A percentile compares a stretch with the other conserved stretches of the same genome.
phyloP scores from a whole-genome alignment of 2,888 invertebrate species.

The Andricus quercusramuli region DNA sequence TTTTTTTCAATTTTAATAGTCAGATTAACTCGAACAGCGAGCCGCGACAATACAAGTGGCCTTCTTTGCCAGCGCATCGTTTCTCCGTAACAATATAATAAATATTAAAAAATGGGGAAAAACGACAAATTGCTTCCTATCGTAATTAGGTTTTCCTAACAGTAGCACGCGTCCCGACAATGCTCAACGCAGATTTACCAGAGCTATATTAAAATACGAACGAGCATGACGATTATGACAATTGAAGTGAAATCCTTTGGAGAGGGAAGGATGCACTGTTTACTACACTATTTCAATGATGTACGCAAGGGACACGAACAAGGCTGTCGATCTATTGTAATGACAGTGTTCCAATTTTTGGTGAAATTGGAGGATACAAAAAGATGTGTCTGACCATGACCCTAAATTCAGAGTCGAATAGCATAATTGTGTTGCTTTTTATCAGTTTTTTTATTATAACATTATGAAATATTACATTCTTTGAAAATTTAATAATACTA shows the following conservation, averaged over 20 bases:
- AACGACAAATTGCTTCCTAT: conserved; percentile 31
- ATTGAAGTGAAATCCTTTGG: not conserved
- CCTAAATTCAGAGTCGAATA: not conserved
- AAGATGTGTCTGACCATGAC: not conserved
- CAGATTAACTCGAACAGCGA: not conserved
- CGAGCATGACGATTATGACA: not conserved
- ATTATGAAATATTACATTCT: not conserved
- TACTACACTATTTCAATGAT: not conserved
- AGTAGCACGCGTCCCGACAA: conserved; percentile 10
- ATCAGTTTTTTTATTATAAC: not conserved
- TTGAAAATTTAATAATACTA: too few species aligned
- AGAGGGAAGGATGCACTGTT: conserved; percentile 1
- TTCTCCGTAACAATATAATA: conserved; percentile 10
- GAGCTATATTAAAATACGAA: not conserved
- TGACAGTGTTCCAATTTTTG: not conserved
- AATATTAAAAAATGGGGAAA: conserved; percentile 12
- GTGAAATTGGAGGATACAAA: not conserved
- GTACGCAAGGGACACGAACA: not conserved
- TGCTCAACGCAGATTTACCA: not conserved
- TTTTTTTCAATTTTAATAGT: conserved; percentile 5
- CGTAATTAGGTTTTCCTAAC: not conserved
- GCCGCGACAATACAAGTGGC: conserved; percentile 22
- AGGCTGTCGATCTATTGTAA: not conserved
- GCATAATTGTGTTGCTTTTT: not conserved
- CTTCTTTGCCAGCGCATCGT: conserved; percentile 1